Evolutionary conservation across 2,797 vertebrate genomes (phyloP).

Genomic region (Chromis chromis): DNA sequence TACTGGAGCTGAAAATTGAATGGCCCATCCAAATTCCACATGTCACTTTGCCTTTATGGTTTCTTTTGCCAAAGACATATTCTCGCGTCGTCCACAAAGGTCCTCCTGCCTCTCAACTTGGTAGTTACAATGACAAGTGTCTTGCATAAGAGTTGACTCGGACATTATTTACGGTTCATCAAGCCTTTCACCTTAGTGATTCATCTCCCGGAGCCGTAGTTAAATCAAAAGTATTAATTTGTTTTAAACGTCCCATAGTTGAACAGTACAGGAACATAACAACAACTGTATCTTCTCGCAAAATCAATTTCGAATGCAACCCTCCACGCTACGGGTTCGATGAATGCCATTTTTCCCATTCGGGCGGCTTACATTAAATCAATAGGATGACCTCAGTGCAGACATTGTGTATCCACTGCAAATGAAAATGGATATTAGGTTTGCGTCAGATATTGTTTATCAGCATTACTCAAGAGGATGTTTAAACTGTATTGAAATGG

Average conservation of each 20-base stretch:
- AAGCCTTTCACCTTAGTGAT: slow-evolving; percentile 39
- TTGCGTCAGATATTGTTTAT: slow-evolving; percentile 68
- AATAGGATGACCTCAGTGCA: slow-evolving; percentile 67
- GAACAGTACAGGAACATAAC: slow-evolving; percentile 24
- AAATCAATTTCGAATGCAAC: slow-evolving; percentile 67
- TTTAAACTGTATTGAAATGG: slow-evolving; percentile 44
- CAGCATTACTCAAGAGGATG: slow-evolving; percentile 50
- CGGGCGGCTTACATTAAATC: slow-evolving; percentile 66
- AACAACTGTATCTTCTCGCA: slow-evolving; percentile 28
- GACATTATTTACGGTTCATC: slow-evolving; percentile 54
- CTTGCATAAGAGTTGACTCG: slow-evolving; percentile 43
- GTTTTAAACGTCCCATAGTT: slow-evolving; percentile 38
- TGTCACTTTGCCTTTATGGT: slow-evolving; percentile 32
- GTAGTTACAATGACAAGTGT: slow-evolving; percentile 58
- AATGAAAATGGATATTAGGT: slow-evolving; percentile 74
- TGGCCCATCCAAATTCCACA: slow-evolving; percentile 56
- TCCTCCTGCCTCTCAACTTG: slow-evolving; percentile 17
- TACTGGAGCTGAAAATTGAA: slow-evolving; percentile 71
- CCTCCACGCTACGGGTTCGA: slow-evolving; percentile 36
- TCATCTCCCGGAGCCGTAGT: slow-evolving; percentile 25
- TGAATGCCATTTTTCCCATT: slow-evolving; percentile 57
- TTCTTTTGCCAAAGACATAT: slow-evolving; percentile 13
- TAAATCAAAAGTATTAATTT: slow-evolving; percentile 61
- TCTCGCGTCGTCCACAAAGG: slow-evolving; percentile 39
- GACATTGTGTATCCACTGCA: slow-evolving; percentile 59